These are phyloP conservation scores for Haplotaxodon microlepis DNA, from an alignment of 2,113 vertebrate species.

Conservation along the genomic window DNA sequence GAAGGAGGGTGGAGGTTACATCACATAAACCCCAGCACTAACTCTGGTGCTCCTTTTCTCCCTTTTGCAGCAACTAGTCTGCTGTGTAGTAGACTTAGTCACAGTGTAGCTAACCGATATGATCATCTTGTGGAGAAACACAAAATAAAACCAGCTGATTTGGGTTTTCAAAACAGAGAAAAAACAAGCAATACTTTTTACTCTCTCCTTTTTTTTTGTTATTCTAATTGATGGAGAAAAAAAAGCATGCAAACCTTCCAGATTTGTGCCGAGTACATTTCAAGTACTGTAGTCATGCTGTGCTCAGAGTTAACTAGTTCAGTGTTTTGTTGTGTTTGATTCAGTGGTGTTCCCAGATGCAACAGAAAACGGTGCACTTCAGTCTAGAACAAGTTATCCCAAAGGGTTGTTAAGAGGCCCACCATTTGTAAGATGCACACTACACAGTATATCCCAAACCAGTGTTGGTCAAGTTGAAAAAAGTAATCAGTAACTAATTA, in stretches of 20 bases:
- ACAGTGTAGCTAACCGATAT: slow-evolving; percentile 32
- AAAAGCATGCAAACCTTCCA: slow-evolving; percentile 49
- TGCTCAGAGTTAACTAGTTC: slow-evolving; percentile 39
- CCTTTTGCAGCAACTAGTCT: background rate
- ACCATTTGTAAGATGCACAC: background rate
- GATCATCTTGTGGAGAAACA: slow-evolving; percentile 12
- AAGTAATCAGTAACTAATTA: too few species aligned
- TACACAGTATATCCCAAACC: background rate
- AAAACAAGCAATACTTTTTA: slow-evolving; percentile 58
- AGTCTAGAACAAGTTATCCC: slow-evolving; percentile 30
- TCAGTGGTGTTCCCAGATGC: slow-evolving; percentile 41
- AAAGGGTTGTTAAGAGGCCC: slow-evolving; percentile 27
- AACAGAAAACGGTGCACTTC: slow-evolving; percentile 18
- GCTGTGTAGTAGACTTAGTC: slow-evolving; percentile 22
- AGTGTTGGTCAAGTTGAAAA: too few species aligned
- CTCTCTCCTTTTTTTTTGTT: background rate
- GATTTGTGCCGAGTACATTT: slow-evolving; percentile 30
- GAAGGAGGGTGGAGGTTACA: background rate
- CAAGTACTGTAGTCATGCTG: slow-evolving; percentile 37
- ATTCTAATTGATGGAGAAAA: background rate
- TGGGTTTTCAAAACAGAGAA: slow-evolving; percentile 20
- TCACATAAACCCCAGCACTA: slow-evolving; percentile 16
- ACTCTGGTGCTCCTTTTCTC: slow-evolving; percentile 6
- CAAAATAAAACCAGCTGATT: slow-evolving; percentile 24
- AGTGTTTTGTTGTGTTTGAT: slow-evolving; percentile 53